These are phyloP conservation scores for Dryobates pubescens DNA, from an alignment of 2,797 vertebrate species.

Conservation along the genomic window DNA sequence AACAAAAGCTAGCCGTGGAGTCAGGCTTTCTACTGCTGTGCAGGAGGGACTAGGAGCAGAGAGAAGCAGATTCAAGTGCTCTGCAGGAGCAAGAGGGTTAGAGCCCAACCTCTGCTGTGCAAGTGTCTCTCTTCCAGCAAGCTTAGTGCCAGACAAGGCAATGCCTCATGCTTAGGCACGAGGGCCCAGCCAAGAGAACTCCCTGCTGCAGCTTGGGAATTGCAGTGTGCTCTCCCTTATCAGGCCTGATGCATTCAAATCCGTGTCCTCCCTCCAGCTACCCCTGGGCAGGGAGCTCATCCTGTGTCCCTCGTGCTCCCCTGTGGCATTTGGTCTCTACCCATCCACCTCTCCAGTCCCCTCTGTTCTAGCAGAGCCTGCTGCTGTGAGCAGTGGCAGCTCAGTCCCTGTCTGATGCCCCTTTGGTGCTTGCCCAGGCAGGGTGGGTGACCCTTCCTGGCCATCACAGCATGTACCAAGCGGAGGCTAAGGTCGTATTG, in stretches of 20 bases:
- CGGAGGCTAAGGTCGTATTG: background rate
- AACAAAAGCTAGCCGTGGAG: constrained; percentile 20
- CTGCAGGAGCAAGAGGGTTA: background rate
- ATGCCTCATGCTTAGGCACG: background rate
- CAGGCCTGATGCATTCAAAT: background rate
- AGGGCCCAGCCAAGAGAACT: background rate
- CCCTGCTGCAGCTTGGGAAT: constrained; percentile 26
- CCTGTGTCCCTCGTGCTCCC: background rate
- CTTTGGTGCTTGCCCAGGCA: background rate
- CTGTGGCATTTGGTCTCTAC: background rate
- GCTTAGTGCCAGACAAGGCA: background rate
- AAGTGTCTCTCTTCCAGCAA: background rate
- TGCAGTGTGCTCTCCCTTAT: background rate
- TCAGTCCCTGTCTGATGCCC: background rate
- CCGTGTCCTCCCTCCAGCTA: background rate
- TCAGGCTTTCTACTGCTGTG: background rate
- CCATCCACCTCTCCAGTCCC: background rate
- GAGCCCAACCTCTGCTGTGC: background rate
- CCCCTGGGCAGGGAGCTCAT: constrained; percentile 1
- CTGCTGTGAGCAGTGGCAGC: background rate
- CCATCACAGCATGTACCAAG: accelerated
- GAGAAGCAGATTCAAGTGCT: background rate
- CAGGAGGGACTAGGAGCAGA: background rate
- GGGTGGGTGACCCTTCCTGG: background rate
- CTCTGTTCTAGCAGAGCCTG: background rate